Base-by-base conservation (phyloP, 1,140 invertebrate genomes). In the Magallana ariakensis region DNA sequence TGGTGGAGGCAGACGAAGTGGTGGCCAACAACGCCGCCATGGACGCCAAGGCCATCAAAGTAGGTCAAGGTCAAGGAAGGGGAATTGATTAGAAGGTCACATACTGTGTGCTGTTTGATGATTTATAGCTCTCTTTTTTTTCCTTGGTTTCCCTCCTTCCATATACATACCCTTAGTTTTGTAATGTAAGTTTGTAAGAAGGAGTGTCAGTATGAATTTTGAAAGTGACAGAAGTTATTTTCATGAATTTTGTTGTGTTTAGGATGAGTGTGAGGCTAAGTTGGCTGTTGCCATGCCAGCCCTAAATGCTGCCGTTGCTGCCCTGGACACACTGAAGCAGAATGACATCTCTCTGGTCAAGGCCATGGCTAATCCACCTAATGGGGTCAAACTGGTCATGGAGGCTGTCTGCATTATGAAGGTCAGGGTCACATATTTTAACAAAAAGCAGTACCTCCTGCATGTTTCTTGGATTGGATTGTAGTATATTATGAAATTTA, bases 321-420 rank as follows among this genome's bases (percentile, higher is more conserved):
- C 94, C 10, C 90, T 95, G n/a, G 90, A 95, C 88, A 95, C 94
- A 8, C 89, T 95, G 13, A 95, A 94, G 88, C 94, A 94, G 89
- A 94, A 94, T 87, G 94, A 95, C 88, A 95, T 95, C 84, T 92
- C 92, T 15, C 93, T 94, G 22, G 94, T 95, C 11, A 95, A 95
- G 89, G 86, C 91, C 0, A 93, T 95, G 93, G 62, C 85, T 6
- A 95, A 94, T 80, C 94, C 94, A 10, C 94, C 94, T 53, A 56
- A 88, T 13, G 94, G 94, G 33, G 94, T 95, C 5, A 94, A 92
- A 85, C 91, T 95, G 0, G 94, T 95, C 60, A 94, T 95, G 94
- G 94, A 95, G 86, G 92, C 94, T 87, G 92, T 95, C 57, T 95
- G 94, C 81, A 94, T 95, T 60, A 92, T 95, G 91, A 95, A 93